Evolutionary conservation across 2,888 invertebrate species (phyloP).

Genomic region (Ceratothoa steindachneri): DNA sequence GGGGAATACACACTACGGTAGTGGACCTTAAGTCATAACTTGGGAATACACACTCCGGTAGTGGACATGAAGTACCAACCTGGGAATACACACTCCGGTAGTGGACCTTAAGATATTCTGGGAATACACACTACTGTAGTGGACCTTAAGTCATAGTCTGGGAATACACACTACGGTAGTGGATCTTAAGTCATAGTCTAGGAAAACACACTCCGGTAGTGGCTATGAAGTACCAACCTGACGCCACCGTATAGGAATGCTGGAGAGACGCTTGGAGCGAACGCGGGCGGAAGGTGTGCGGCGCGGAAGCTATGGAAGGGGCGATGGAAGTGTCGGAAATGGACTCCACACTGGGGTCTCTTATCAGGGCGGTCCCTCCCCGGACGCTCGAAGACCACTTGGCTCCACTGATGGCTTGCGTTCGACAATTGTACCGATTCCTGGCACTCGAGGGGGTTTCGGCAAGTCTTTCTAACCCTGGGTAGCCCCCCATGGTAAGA

Average conservation of each 20-base stretch:
- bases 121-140: too few species aligned
- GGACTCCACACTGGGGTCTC: neutral
- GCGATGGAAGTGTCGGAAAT: neutral
- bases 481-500: slow-evolving; percentile 42
- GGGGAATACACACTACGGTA: too few species aligned
- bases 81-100: too few species aligned
- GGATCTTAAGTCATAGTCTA: too few species aligned
- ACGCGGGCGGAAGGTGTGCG: neutral
- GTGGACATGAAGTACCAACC: too few species aligned
- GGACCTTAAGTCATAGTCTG: too few species aligned
- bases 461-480: neutral
- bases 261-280: neutral
- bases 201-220: too few species aligned
- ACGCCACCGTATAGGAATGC: neutral
- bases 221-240: too few species aligned
- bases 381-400: neutral
- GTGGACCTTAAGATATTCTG: too few species aligned
- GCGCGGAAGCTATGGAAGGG: neutral
- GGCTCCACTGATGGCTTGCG: neutral
- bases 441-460: neutral
- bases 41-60: too few species aligned
- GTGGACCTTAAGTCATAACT: too few species aligned
- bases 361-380: neutral
- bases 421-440: neutral
- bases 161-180: too few species aligned